phyloP scores from a whole-genome alignment of 2,888 invertebrate genomes.

The Acanthosepion pharaonis region DNA sequence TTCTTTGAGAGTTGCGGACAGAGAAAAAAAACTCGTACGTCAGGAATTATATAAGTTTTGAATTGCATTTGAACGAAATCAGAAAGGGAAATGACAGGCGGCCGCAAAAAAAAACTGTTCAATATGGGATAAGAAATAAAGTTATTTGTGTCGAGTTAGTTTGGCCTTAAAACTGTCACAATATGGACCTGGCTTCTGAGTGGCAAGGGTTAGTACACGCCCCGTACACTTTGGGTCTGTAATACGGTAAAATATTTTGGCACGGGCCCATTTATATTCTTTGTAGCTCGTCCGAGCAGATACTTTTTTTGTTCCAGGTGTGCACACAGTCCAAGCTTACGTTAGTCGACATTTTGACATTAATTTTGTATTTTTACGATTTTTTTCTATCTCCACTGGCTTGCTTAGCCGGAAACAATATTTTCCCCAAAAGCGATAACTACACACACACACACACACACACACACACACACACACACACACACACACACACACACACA shows the following conservation, averaged over 20 bases:
- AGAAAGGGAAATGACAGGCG: no score
- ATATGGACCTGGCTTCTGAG: not conserved
- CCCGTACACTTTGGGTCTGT: not conserved
- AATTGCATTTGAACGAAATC: no score
- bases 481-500: no score
- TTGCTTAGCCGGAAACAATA: not conserved
- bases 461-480: no score
- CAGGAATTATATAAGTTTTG: no score
- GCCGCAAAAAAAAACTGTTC: no score
- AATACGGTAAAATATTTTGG: not conserved
- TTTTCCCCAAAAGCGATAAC: not conserved
- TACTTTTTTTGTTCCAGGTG: not conserved
- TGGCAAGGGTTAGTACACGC: not conserved
- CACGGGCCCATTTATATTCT: not conserved
- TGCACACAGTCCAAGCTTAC: not conserved
- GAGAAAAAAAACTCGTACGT: no score
- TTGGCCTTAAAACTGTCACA: not conserved
- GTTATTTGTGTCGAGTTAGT: not conserved
- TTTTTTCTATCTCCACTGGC: not conserved
- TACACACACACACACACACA: not conserved
- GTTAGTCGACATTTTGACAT: slow-evolving; percentile 16
- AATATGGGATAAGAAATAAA: no score
- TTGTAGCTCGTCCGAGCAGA: not conserved
- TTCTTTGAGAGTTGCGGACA: no score
- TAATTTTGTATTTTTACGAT: not conserved